A percentile compares a stretch with the other conserved stretches of the same genome.
These are phyloP conservation scores for Ophion ventricosus DNA, from an alignment of 2,888 invertebrate species.

Conservation along the genomic window DNA sequence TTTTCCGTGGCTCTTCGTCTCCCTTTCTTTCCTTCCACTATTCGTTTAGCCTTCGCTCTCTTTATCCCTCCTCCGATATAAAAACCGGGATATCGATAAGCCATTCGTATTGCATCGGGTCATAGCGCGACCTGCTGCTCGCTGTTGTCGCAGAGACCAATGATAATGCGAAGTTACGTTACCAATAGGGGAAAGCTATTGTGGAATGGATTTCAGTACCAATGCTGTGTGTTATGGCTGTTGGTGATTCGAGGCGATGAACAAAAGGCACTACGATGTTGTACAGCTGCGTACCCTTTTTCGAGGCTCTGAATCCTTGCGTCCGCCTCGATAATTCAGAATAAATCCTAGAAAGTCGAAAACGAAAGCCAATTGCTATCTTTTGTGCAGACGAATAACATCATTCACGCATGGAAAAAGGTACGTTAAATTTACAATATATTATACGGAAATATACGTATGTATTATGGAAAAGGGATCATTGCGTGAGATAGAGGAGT, in stretches of 20 bases:
- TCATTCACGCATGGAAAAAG: constrained; percentile 12
- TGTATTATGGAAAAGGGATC: constrained; percentile 49
- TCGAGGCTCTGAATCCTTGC: constrained; percentile 48
- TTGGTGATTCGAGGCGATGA: constrained; percentile 47
- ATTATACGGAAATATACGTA: constrained; percentile 29
- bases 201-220: constrained; percentile 61
- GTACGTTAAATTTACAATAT: constrained; percentile 14
- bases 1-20: constrained; percentile 29
- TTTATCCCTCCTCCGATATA: constrained; percentile 56
- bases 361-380: background rate
- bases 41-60: constrained; percentile 28
- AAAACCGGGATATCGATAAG: constrained; percentile 73
- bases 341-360: constrained; percentile 21
- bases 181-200: constrained; percentile 65
- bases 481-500: constrained; percentile 28
- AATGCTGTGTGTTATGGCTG: background rate
- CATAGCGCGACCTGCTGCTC: constrained; percentile 43
- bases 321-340: constrained; percentile 2
- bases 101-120: constrained; percentile 73
- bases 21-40: background rate
- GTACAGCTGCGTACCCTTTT: constrained; percentile 58
- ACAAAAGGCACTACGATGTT: constrained; percentile 61
- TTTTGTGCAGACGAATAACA: constrained; percentile 2
- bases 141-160: constrained; percentile 60
- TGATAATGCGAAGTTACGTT: constrained; percentile 71